These are phyloP conservation scores for Lamellibrachia luymesi DNA, from an alignment of 1,140 invertebrate genomes.

Conservation along the genomic window DNA sequence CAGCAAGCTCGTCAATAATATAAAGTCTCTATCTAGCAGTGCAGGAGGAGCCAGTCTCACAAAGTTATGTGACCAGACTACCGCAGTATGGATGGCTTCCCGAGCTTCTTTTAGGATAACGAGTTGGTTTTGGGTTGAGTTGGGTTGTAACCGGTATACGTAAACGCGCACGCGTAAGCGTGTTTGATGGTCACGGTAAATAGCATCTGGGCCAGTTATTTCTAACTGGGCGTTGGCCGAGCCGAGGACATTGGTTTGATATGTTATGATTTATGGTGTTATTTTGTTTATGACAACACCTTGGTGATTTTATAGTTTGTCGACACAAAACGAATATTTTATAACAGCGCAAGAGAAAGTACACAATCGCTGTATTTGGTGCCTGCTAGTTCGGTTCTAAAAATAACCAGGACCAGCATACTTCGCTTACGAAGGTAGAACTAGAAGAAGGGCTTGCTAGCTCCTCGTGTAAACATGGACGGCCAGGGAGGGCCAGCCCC, in stretches of 20 bases:
- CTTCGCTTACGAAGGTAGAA: not conserved
- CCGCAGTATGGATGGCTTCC: too few species aligned
- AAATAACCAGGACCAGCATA: not conserved
- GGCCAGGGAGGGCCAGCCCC: not conserved
- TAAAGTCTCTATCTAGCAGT: too few species aligned
- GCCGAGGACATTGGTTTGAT: not conserved
- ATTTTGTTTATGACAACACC: not conserved
- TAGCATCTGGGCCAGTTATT: not conserved
- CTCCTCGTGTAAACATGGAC: not conserved
- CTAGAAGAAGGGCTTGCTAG: not conserved
- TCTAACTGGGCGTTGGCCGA: not conserved
- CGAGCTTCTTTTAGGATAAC: not conserved
- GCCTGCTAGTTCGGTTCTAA: not conserved
- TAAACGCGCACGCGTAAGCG: not conserved
- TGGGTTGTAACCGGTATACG: not conserved
- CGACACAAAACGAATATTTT: not conserved
- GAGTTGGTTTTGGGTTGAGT: not conserved
- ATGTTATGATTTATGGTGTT: not conserved
- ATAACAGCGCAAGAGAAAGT: not conserved
- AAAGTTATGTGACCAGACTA: too few species aligned
- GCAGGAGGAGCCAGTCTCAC: too few species aligned
- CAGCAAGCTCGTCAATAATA: too few species aligned
- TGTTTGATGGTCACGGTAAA: not conserved
- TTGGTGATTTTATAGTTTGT: not conserved
- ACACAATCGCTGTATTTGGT: not conserved